Evolutionary conservation across 2,113 vertebrate species (phyloP), one percentile per base, ranked within the genome.

Genomic region (Spermophilus dauricus): DNA sequence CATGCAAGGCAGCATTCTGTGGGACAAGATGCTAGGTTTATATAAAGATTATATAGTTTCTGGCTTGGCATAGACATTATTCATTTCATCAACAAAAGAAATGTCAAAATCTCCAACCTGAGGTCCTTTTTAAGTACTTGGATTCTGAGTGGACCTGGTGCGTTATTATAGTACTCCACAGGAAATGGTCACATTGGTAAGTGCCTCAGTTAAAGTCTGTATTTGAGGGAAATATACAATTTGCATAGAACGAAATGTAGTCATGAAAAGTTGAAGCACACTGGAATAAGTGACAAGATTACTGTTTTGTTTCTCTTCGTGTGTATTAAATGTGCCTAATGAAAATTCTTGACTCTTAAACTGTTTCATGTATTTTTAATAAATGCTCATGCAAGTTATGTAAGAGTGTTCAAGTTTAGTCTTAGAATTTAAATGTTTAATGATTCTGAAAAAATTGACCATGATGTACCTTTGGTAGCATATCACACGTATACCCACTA

Each of bases 261-360:
- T 53, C 12, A 14, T 22, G 61, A 53, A 26, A 96, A 84, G 7
- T 69, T n/a, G 24, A 89, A 65, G 70, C 7, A 28, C 32, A 32
- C 20, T 87, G 8, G 39, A 72, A 37, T 94, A 87, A 87, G 32
- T 70, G 75, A 53, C 28, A 58, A 45, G 22, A 75, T 45, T 86
- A 42, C 32, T 67, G 56, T 34, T 81, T 93, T 61, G 58, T 86
- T 42, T 42, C 65, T 82, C 80, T 77, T 26, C 75, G 77, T 73
- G 32, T 86, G 4, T 78, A 32, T 73, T 11, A 86, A 37, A 72
- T 63, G 8, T 75, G 45, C 11, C 58, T 78, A 86, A 48, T 91
- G 86, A 95, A 92, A 42, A 56, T 56, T 91, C 69, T 86, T 75
- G 34, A 84, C 39, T 83, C 18, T 28, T 93, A 83, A 91, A 89